Evolutionary conservation across 92 coral and sea anemone genomes (phyloP).

Genomic region (Montipora capitata): DNA sequence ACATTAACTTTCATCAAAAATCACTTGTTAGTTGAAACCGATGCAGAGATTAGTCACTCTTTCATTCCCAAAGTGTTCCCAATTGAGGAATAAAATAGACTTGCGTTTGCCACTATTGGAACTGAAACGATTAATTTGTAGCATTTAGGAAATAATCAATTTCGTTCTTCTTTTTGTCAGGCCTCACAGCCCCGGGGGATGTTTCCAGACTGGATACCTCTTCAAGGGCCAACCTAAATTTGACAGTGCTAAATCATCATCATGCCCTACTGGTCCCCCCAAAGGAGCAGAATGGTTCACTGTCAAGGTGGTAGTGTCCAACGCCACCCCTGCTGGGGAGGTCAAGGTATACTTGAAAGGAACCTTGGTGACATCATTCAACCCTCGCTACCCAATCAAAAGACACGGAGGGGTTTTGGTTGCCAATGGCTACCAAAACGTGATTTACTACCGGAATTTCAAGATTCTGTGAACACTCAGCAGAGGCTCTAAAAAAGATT

Average conservation of each 20-base stretch:
- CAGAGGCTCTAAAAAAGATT: neutral
- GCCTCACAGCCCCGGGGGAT: slow-evolving; percentile 66
- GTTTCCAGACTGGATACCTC: slow-evolving; percentile 80
- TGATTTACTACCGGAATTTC: slow-evolving; percentile 64
- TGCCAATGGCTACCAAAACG: slow-evolving; percentile 85
- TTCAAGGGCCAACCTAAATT: slow-evolving; percentile 60
- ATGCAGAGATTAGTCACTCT: no score
- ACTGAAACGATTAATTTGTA: neutral
- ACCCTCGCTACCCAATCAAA: slow-evolving; percentile 57
- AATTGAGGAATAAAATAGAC: no score
- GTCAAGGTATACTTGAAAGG: slow-evolving; percentile 58
- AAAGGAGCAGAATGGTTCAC: slow-evolving; percentile 72
- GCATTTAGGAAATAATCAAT: neutral
- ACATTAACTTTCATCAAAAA: no score
- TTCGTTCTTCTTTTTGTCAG: slow-evolving; percentile 22
- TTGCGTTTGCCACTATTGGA: no score
- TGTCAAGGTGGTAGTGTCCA: slow-evolving; percentile 44
- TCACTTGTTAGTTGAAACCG: no score
- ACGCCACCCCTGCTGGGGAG: slow-evolving; percentile 18
- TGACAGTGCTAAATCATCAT: slow-evolving; percentile 22
- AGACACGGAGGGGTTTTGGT: slow-evolving; percentile 82
- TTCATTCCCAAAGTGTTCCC: no score
- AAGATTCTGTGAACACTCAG: slow-evolving; percentile 4
- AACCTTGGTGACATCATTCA: slow-evolving; percentile 39
- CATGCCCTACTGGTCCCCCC: slow-evolving; percentile 77